Base-by-base conservation (phyloP, 2,113 vertebrate species). In the Cyanoliseus patagonus region DNA sequence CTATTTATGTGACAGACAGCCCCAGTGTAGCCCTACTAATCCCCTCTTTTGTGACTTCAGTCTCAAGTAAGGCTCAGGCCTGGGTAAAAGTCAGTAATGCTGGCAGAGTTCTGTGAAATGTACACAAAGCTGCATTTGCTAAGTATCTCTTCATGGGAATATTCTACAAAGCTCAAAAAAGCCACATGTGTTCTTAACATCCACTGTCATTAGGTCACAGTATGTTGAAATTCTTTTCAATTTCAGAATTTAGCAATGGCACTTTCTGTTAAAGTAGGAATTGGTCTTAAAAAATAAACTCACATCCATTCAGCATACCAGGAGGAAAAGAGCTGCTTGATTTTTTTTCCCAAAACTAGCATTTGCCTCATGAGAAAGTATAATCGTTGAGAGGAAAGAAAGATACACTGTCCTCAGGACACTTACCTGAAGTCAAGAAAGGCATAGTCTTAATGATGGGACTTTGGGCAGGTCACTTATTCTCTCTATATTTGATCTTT, bases 101-200 rank as follows among this genome's bases (percentile, higher is more conserved):
- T 94, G 90, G 88, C 90, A 91, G 78, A 88, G 90, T 98, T 97
- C 94, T 97, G 96, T 97, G 97, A 98, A 97, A 98, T 93, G 97
- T 97, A 96, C 95, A 97, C 97, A 98, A 97, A 97, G 86, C 97
- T 97, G 97, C 95, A 94, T 97, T 97, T 96, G 94, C 94, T 84
- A 70, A 97, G 94, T 88, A 91, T 95, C 77, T 96, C 86, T 96
- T 97, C 94, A 94, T 95, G 96, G 91, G 95, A 97, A 97, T 92
- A 87, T 89, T 94, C 92, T 92, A 94, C 86, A 95, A 85, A 95
- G 92, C 91, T 92, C 41, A 19, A 86, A 70, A 96, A 96, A 94
- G 55, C 92, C 78, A 83, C 83, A 44, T 88, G 74, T 49, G 78
- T 44, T 96, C 93, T 91, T 83, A 91, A 86, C 92, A 94, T 92